These are phyloP conservation scores for Mustela lutreola DNA, from an alignment of 2,113 vertebrate genomes.

Conservation along the genomic window DNA sequence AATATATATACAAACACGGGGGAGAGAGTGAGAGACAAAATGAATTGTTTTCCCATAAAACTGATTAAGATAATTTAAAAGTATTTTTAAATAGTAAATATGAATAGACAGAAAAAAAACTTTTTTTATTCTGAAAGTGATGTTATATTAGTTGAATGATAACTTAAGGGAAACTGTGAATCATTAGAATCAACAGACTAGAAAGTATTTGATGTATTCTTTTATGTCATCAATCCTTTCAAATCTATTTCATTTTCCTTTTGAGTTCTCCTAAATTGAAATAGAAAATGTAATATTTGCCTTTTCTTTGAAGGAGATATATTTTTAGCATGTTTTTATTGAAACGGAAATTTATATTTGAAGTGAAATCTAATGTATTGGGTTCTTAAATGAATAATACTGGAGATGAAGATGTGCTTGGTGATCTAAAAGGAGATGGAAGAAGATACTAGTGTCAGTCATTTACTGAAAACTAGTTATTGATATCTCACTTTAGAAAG, in stretches of 20 bases:
- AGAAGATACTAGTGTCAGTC: background rate
- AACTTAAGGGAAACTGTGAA: conserved; percentile 50
- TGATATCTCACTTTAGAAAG: background rate
- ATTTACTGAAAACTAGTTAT: background rate
- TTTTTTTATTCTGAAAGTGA: background rate
- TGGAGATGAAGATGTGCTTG: background rate
- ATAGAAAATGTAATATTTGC: conserved; percentile 54
- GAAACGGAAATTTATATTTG: conserved; percentile 50
- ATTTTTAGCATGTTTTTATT: conserved; percentile 49
- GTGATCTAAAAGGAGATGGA: conserved; percentile 33
- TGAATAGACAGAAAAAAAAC: background rate
- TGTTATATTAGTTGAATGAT: background rate
- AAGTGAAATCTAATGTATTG: background rate
- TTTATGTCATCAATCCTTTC: conserved; percentile 48
- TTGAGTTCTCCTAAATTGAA: conserved; percentile 67
- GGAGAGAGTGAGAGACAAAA: background rate
- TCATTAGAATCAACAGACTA: conserved; percentile 69
- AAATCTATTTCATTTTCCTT: conserved; percentile 65
- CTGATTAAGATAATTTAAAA: background rate
- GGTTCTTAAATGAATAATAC: conserved; percentile 13
- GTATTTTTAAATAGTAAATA: conserved; percentile 32
- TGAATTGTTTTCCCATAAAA: background rate
- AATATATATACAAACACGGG: background rate
- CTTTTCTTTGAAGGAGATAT: conserved; percentile 48
- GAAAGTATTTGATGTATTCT: conserved; percentile 57